These are phyloP conservation scores for Lacanobia oleracea DNA, from an alignment of 2,888 invertebrate species.

Conservation along the genomic window DNA sequence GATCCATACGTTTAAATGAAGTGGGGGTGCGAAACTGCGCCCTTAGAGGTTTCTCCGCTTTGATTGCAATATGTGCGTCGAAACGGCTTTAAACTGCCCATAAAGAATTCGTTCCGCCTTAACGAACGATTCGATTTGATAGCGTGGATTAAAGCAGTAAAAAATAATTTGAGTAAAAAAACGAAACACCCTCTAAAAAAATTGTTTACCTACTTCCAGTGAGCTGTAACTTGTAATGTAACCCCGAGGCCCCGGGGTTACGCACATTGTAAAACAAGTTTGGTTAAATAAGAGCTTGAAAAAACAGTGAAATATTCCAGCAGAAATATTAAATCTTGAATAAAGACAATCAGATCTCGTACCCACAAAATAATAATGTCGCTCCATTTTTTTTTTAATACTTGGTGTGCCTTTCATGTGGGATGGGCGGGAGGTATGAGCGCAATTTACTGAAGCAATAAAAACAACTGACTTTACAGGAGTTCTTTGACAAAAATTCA, in stretches of 20 bases:
- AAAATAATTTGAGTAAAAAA: conserved; percentile 78
- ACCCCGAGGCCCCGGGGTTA: conserved; percentile 62
- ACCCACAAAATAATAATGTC: not conserved
- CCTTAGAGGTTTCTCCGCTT: conserved; percentile 70
- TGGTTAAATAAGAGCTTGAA: conserved; percentile 17
- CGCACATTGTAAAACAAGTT: conserved; percentile 37
- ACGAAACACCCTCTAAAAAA: conserved; percentile 69
- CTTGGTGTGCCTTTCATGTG: conserved; percentile 6
- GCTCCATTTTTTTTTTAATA: conserved; percentile 9
- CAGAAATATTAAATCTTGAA: conserved; percentile 21
- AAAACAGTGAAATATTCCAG: conserved; percentile 12
- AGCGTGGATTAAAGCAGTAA: conserved; percentile 77
- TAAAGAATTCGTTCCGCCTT: conserved; percentile 87
- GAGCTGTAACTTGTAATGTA: conserved; percentile 23
- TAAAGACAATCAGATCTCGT: not conserved
- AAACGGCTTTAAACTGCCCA: conserved; percentile 83
- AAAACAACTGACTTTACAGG: not conserved
- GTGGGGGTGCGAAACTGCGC: conserved; percentile 64
- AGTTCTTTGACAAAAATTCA: conserved; percentile 3
- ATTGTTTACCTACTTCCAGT: conserved; percentile 63
- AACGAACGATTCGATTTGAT: conserved; percentile 81
- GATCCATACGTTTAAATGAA: conserved; percentile 76
- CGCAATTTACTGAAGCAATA: conserved; percentile 14
- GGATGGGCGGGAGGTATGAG: not conserved
- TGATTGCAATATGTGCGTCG: conserved; percentile 81